Base-by-base conservation (phyloP, 2,113 vertebrate species). In the Gambusia affinis region DNA sequence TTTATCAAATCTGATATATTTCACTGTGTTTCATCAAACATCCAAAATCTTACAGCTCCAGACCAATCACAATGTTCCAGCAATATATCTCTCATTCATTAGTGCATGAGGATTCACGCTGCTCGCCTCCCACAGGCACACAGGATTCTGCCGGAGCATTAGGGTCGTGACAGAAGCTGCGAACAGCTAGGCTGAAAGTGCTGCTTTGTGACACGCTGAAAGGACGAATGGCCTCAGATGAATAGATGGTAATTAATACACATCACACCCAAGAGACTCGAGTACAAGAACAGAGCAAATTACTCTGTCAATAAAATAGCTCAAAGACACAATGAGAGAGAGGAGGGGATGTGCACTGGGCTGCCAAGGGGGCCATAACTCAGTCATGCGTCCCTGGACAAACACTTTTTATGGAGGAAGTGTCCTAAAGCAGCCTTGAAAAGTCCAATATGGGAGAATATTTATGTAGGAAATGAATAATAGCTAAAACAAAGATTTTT, bases 161-260 rank as follows among this genome's bases (percentile, higher is more conserved):
- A 72, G 69, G 78, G 64, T 75, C 12, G 73, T 82, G 78, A 79
- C 80, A 83, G 82, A 80, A 68, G 85, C 76, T 82, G 78, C 73
- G 88, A 87, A 75, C 80, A 84, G 72, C 28, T 79, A 87, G 88
- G 67, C 88, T 81, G 81, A 70, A 89, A 83, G 76, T 31, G 19
- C 54, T 67, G 81, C 84, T 86, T 70, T 31, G 65, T 75, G 82
- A 80, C 57, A 42, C 2, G n/a, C 66, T 83, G 81, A 89, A 85
- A 78, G 80, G 80, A 81, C 78, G 71, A 82, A 75, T 64, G 28
- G 78, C 73, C 73, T 71, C 84, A 79, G 73, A 93, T 90, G 86
- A 92, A 92, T 88, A 87, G 88, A 92, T 89, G 91, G 83, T 93
- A 90, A 93, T 94, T 91, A 93, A 94, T 93, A 93, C 86, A 85